phyloP scores from a whole-genome alignment of 2,113 vertebrate species.

The Coracopsis vasa region DNA sequence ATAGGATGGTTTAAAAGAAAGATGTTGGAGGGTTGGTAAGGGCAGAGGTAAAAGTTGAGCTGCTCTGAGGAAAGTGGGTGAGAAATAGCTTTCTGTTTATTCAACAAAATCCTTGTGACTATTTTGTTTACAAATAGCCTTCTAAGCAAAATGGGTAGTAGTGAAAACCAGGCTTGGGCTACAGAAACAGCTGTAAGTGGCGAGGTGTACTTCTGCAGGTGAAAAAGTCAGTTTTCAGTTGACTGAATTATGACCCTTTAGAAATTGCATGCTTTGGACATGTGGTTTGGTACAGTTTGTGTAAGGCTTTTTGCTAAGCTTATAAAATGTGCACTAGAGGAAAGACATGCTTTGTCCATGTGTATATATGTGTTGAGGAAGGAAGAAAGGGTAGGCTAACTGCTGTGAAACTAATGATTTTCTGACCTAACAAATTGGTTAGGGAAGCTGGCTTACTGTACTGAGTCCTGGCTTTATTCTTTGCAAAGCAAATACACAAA shows the following conservation, averaged over 20 bases:
- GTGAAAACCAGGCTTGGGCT: not conserved
- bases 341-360: not conserved
- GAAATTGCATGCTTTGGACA: not conserved
- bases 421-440: not conserved
- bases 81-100: not conserved
- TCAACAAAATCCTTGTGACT: not conserved
- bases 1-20: not conserved
- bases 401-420: not conserved
- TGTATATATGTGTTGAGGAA: not conserved
- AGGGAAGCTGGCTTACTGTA: not conserved
- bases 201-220: not conserved
- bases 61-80: not conserved
- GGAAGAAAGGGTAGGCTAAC: not conserved
- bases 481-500: not conserved
- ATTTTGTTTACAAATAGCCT: not conserved
- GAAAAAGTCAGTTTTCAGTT: conserved; percentile 42
- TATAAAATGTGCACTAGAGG: not conserved
- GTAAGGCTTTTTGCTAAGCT: conserved; percentile 12
- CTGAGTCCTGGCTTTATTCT: not conserved
- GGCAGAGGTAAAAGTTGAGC: not conserved
- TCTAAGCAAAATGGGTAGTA: not conserved
- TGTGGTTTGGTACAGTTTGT: not conserved
- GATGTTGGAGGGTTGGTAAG: not conserved
- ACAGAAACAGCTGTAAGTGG: not conserved
- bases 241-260: conserved; percentile 29